These are phyloP conservation scores for Hydrochoerus hydrochaeris DNA, from an alignment of 2,113 vertebrate genomes.

Conservation along the genomic window DNA sequence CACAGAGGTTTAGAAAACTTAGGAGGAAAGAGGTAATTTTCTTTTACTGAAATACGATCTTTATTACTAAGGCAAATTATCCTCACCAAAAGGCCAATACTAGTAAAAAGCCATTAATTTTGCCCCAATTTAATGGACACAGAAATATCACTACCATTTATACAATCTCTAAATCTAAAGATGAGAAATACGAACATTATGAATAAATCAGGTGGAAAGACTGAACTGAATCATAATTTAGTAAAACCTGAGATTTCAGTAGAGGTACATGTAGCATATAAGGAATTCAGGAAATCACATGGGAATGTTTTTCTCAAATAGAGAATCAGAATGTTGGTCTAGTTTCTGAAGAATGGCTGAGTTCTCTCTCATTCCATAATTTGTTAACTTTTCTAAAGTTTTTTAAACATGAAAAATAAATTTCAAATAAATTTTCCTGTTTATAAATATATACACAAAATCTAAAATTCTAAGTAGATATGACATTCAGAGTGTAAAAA, in stretches of 20 bases:
- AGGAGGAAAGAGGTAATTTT: neutral
- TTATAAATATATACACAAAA: neutral
- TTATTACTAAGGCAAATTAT: conserved; percentile 25
- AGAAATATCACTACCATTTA: neutral
- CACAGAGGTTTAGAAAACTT: neutral
- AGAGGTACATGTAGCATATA: neutral
- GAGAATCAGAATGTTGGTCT: neutral
- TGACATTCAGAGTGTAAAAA: neutral
- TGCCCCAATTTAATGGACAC: neutral
- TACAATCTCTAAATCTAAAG: conserved; percentile 24
- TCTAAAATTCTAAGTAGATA: conserved; percentile 19
- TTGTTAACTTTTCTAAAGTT: neutral
- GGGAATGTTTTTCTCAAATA: neutral
- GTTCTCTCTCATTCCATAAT: neutral
- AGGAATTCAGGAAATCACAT: neutral
- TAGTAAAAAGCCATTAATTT: neutral
- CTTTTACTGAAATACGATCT: neutral
- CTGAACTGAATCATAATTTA: neutral
- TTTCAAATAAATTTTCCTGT: neutral
- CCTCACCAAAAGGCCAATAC: neutral
- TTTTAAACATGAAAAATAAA: conserved; percentile 28
- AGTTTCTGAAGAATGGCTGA: neutral
- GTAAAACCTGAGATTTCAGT: neutral
- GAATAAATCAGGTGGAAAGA: conserved; percentile 14
- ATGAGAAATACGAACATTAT: neutral